phyloP scores from a whole-genome alignment of 2,113 vertebrate species.

The Rhinoptilus africanus region DNA sequence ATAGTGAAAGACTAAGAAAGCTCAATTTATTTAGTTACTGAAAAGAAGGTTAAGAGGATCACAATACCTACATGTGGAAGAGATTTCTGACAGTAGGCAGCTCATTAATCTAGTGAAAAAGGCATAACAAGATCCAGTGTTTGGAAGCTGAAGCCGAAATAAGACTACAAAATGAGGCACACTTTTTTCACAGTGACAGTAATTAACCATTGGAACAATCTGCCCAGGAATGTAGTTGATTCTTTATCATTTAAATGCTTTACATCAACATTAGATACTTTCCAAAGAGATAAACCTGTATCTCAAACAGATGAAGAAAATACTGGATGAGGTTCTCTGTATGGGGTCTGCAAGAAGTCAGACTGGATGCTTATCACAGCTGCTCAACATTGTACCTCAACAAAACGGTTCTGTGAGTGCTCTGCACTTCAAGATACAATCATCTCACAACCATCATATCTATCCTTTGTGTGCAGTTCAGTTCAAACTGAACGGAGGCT shows the following conservation, averaged over 20 bases:
- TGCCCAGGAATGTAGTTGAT: slow-evolving; percentile 28
- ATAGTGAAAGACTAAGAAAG: slow-evolving; percentile 51
- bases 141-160: slow-evolving; percentile 47
- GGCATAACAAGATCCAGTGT: slow-evolving; percentile 44
- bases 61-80: slow-evolving; percentile 62
- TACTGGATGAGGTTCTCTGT: neutral
- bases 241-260: slow-evolving; percentile 59
- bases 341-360: neutral
- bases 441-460: neutral
- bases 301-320: slow-evolving; percentile 22
- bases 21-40: slow-evolving; percentile 62
- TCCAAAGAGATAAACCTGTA: slow-evolving; percentile 29
- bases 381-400: neutral
- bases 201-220: slow-evolving; percentile 50
- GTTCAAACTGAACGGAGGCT: neutral
- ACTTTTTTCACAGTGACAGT: slow-evolving; percentile 46
- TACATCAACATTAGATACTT: slow-evolving; percentile 37
- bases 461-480: neutral
- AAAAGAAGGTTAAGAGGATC: slow-evolving; percentile 65
- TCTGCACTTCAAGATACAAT: neutral
- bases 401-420: neutral
- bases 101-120: slow-evolving; percentile 66
- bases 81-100: slow-evolving; percentile 69
- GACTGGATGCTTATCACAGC: neutral
- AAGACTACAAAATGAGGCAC: slow-evolving; percentile 41